Base-by-base conservation (phyloP, 2,888 invertebrate genomes). In the Creontiades dilutus region DNA sequence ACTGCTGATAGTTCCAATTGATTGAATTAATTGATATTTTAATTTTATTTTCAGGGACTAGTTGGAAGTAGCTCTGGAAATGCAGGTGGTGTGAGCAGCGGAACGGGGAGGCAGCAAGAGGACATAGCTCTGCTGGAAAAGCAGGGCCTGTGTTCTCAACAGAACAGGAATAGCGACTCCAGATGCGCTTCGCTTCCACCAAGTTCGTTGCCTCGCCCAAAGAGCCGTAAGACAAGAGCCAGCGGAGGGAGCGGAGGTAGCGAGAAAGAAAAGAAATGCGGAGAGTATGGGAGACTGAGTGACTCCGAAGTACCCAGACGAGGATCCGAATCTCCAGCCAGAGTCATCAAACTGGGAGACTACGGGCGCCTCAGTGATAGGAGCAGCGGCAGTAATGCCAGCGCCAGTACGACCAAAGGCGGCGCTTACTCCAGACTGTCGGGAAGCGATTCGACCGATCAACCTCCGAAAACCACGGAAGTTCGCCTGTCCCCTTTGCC, bases 121-220 rank as follows among this genome's bases (percentile, higher is more conserved):
- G 96, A 96, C 92, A 96, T 96, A 93, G 93, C 96, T 92, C 94
- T 97, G 91, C 93, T 97, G 92, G 96, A 96, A 94, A 95, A 96
- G 91, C 96, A 96, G 92, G 96, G 96, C 0, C 94, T 96, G 81
- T 96, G 96, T 90, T 96, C 96, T 48, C 96, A 96, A 93, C 95
- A 96, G 92, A 96, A 96, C 91, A 94, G 96, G 85, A 95, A 95
- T 94, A 94, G 94, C 91, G 95, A 95, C 91, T 92, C 92, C 80
- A 92, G 93, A 76, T 94, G 95, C 0, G 95, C 95, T 7, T 95
- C 95, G 93, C 94, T 96, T 90, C 96, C 96, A 37, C 96, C 96
- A 23, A 96, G 96, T 89, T 96, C 96, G 13, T 93, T 96, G 91
- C 96, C 96, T 0, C 94, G 96, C 48, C 96, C 96, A 0, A 96